Evolutionary conservation across 1,140 invertebrate species (phyloP), one percentile per base, ranked within the genome.

Genomic region (Stegodyphus mimosarum): DNA sequence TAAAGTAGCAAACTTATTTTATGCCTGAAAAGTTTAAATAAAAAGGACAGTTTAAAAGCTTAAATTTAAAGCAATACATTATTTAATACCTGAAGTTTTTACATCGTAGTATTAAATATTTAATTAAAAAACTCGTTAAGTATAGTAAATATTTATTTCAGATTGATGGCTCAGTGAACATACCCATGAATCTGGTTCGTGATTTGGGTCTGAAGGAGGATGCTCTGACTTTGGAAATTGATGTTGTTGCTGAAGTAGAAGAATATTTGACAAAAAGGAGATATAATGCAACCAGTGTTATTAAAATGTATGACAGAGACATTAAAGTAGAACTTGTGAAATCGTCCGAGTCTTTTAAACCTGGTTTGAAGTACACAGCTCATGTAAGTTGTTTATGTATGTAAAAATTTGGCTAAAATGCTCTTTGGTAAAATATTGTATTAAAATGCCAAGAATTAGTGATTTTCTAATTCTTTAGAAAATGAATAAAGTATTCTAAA

Each of bases 281-380:
- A 88, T 96, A 97, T 89, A 98, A 97, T 90, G 92, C 93, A 10
- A 93, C 95, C 0, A 90, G 93, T 0, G 92, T 93, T 86, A 92
- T 97, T 78, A 93, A 93, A 17, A 90, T 98, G 3, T 94, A 98
- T 89, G 93, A 94, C 84, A 94, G 96, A 87, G 94, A 94, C 51
- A 96, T 97, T 88, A 94, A 94, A 88, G 92, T 99, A 90, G 94
- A 96, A 87, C 92, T 96, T 70, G 93, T 95, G 69, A 94, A 96
- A 88, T 95, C 95, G 2, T 93, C 96, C 6, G 93, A 95, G 78
- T 94, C 94, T 87, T 99, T 96, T 90, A 97, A 97, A 89, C 95
- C 96, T 5, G 95, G 94, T 7, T 92, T 98, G 67, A 94, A 94
- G 80, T 97, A 97, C 89, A 94, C 92, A 66, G 94, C 95, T 77